Base-by-base conservation (phyloP, 1,140 invertebrate species). In the Drosophila novamexicana region DNA sequence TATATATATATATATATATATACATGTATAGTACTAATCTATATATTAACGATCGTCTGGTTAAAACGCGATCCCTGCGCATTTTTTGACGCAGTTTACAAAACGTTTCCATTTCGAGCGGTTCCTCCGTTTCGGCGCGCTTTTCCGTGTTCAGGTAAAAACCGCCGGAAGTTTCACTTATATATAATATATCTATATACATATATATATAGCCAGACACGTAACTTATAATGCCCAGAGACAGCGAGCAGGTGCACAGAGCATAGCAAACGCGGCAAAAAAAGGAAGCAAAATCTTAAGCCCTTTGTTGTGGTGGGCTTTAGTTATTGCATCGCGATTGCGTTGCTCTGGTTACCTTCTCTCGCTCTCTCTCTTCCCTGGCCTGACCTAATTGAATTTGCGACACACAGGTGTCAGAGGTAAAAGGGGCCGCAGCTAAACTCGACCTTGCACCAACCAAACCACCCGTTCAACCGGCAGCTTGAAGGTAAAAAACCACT, bases 311-410 rank as follows among this genome's bases (percentile, higher is more conserved):
- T 34, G 67, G 65, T 56, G 69, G 63, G 14, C 58, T 56, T 56
- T 40, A 16, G 12, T 14, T 32, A 1, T 58, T 45, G 66, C 44
- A 57, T 50, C 40, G 77, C 52, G 66, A 66, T 66, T 72, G 68
- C 12, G 5, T n/a, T 65, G 42, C 64, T 36, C 42, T 57, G 34
- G 18, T 29, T 45, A 12, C 29, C 40, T 2, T 4, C 8, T 16
- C 6, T 22, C 16, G 1, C 18, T 7, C n/a, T 7, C 22, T 18
- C 16, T 18, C 14, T 8, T 53, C n/a, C 34, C 34, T 34, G 22
- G 47, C 58, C 61, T 37, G 62, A 50, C 62, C 53, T 73, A 73
- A 73, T 73, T 73, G 64, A 73, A 73, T 72, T 72, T 72, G 63
- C 54, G 64, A n/a, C 56, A 18, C 39, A 16, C 39, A 64, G 12